Percentiles rank a stretch among this genome's conserved stretches.
phyloP scores from a whole-genome alignment of 2,113 vertebrate species.

The Saccopteryx bilineata region DNA sequence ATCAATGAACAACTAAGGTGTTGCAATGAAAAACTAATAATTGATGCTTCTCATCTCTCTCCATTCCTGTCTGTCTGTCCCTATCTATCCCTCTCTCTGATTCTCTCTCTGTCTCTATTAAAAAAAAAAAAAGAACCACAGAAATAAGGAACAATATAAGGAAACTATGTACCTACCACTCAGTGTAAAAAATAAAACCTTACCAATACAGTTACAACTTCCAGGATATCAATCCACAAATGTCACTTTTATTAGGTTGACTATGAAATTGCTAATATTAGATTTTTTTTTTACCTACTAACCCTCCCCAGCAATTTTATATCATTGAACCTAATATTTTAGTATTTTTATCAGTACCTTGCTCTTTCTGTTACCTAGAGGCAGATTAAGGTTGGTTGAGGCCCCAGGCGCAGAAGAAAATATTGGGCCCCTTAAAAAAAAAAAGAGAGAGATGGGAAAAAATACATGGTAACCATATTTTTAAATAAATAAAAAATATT shows the following conservation, averaged over 20 bases:
- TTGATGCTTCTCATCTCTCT: too few relatives aligned
- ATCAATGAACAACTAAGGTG: too few relatives aligned
- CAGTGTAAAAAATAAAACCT: background rate
- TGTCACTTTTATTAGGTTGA: background rate
- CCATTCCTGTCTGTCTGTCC: too few relatives aligned
- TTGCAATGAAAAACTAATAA: too few relatives aligned
- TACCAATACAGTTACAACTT: background rate
- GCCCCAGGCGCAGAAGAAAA: too few relatives aligned
- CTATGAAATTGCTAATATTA: background rate
- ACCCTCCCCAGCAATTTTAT: background rate
- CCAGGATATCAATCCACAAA: background rate
- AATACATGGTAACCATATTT: too few relatives aligned
- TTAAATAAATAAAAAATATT: too few relatives aligned
- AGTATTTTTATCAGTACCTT: background rate
- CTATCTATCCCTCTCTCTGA: too few relatives aligned
- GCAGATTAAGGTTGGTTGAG: too few relatives aligned
- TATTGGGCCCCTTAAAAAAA: too few relatives aligned
- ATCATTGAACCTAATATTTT: background rate
- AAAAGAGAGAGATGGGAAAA: too few relatives aligned
- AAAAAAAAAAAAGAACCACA: background rate
- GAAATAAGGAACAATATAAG: constrained; percentile 10
- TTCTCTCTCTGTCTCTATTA: too few relatives aligned
- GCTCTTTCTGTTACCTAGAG: background rate
- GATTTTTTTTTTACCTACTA: background rate
- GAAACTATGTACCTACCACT: background rate